Evolutionary conservation across 2,888 invertebrate genomes (phyloP).

Genomic region (Pollenia labialis): DNA sequence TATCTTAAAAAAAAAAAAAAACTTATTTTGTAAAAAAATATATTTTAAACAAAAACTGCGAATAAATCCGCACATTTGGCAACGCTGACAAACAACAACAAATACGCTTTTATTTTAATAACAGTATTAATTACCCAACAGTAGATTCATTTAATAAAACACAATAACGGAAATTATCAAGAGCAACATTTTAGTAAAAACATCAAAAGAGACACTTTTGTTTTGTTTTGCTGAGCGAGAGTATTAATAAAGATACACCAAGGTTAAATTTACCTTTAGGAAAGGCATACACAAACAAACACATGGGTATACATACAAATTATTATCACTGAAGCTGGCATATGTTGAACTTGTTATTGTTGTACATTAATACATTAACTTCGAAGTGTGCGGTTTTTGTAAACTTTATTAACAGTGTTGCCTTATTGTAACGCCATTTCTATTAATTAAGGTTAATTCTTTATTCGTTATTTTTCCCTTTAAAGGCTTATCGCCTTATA

Average conservation of each 20-base stretch:
- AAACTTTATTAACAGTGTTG: neutral
- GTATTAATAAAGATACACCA: neutral
- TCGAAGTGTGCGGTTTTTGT: too few relatives aligned
- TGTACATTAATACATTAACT: neutral
- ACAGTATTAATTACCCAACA: too few relatives aligned
- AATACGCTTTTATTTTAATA: too few relatives aligned
- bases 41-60: too few relatives aligned
- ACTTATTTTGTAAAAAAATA: too few relatives aligned
- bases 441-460: conserved; percentile 24
- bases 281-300: too few relatives aligned
- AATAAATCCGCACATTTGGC: too few relatives aligned
- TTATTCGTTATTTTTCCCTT: neutral
- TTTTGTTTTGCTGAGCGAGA: neutral
- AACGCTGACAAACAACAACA: too few relatives aligned
- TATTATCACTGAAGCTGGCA: neutral
- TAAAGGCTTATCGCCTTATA: too few relatives aligned
- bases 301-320: neutral
- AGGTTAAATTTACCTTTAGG: too few relatives aligned
- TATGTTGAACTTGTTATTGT: neutral
- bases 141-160: neutral
- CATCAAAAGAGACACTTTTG: too few relatives aligned
- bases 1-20: too few relatives aligned
- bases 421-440: neutral
- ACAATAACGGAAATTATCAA: neutral
- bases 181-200: neutral